Percentiles rank a stretch among this genome's conserved stretches.
phyloP scores from a whole-genome alignment of 2,113 vertebrate genomes.

The Perca schrenkii region DNA sequence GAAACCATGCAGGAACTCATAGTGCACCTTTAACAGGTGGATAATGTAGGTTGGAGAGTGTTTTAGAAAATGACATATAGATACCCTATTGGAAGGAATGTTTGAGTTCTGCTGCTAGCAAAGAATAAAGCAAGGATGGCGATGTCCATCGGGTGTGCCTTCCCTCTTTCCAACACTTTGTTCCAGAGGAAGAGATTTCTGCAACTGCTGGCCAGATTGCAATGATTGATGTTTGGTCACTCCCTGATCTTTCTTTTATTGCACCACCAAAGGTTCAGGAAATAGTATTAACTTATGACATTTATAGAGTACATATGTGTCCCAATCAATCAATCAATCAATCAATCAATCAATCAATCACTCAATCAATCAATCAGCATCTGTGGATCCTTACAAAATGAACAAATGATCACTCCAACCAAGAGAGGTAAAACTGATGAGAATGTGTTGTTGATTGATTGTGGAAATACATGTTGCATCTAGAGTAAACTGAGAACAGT shows the following conservation, averaged over 20 bases:
- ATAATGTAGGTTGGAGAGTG: constrained; percentile 9
- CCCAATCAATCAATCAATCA: no score
- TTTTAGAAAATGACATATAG: not conserved
- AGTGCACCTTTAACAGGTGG: not conserved
- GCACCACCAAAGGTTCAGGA: not conserved
- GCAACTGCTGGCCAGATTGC: not conserved
- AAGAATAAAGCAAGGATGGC: not conserved
- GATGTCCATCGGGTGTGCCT: not conserved
- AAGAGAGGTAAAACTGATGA: no score
- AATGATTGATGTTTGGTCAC: not conserved
- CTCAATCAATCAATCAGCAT: no score
- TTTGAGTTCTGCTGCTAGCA: not conserved
- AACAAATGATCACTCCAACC: no score
- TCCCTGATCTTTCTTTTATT: not conserved
- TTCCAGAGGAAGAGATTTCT: not conserved
- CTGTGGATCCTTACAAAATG: no score
- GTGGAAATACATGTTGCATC: no score
- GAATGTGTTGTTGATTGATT: no score
- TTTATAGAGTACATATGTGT: not conserved
- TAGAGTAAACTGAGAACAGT: no score
- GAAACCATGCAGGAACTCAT: no score
- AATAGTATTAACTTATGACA: not conserved
- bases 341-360: no score
- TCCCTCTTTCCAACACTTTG: not conserved
- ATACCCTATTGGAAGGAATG: not conserved